Base-by-base conservation (phyloP, 2,113 vertebrate genomes). In the Eleginops maclovinus region DNA sequence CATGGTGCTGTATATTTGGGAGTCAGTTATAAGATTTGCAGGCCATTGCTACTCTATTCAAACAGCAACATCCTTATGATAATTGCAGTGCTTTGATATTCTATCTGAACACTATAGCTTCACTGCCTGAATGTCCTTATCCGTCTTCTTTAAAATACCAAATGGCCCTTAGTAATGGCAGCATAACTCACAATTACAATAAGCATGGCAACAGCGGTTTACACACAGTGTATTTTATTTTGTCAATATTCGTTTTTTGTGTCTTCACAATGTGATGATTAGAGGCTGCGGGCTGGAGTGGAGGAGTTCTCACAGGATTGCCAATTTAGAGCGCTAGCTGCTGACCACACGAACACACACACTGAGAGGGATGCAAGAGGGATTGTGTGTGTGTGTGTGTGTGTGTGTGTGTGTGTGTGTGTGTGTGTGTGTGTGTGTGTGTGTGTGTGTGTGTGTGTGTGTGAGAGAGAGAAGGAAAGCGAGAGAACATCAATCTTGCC, bases 401-500 rank as follows among this genome's bases (percentile, higher is more conserved):
- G 47, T 26, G n/a, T n/a, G n/a, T 13, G 64, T 40, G 72, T 50
- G 76, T 56, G 51, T 58, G 74, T 19, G 58, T 3, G 59, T 15
- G 58, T 3, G 47, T 26, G n/a, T 13, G 64, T 40, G 72, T 50
- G 76, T 56, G 51, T 58, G 74, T 19, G 58, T 3, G 59, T 15
- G 58, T 3, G 47, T 26, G n/a, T 13, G 64, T 40, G 72, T 50
- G 76, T 56, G 51, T 58, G 74, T 19, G 58, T 3, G 59, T 15
- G 58, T 3, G 47, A 19, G 60, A 3, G 56, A 66, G 70, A 47
- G 78, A 81, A 66, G 65, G 86, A 83, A 62, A 75, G 78, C 14
- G 6, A 83, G 67, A 53, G 86, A 85, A 89, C 88, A 93, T 93
- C 90, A 91, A 91, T 93, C 89, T 87, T 86, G 43, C 69, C 79